Evolutionary conservation across 2,888 invertebrate species (phyloP).

Genomic region (Gymnosoma rotundatum): DNA sequence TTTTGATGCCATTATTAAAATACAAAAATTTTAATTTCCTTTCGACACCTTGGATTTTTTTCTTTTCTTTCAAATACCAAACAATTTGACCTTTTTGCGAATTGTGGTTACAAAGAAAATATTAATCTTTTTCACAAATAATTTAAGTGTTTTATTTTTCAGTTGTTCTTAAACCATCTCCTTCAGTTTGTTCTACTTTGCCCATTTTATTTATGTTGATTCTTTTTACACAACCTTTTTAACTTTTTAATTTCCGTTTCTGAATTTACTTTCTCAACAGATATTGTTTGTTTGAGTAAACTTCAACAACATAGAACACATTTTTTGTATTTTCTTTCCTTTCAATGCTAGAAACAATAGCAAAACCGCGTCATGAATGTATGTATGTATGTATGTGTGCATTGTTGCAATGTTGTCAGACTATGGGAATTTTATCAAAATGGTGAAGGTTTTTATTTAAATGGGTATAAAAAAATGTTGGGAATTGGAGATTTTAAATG

Average conservation of each 20-base stretch:
- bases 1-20: slow-evolving; percentile 27
- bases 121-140: slow-evolving; percentile 35
- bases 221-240: slow-evolving; percentile 31
- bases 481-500: no score
- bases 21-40: slow-evolving; percentile 53
- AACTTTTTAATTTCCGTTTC: slow-evolving; percentile 67
- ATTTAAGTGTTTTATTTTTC: neutral
- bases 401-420: no score
- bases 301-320: slow-evolving; percentile 47
- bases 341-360: slow-evolving; percentile 39
- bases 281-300: slow-evolving; percentile 47
- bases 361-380: slow-evolving; percentile 32
- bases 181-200: neutral
- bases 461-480: no score
- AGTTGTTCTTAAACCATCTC: no score
- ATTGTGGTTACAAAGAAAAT: slow-evolving; percentile 11
- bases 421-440: no score
- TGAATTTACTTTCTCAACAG: slow-evolving; percentile 28
- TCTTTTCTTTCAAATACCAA: neutral
- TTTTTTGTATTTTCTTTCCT: slow-evolving; percentile 10
- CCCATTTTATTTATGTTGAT: slow-evolving; percentile 17
- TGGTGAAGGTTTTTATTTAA: no score
- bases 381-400: no score
- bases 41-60: slow-evolving; percentile 18
- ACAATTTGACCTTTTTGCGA: slow-evolving; percentile 33